Conservation (phyloP, 2,797 vertebrate species). For the Acanthurus lineatus region DNA sequence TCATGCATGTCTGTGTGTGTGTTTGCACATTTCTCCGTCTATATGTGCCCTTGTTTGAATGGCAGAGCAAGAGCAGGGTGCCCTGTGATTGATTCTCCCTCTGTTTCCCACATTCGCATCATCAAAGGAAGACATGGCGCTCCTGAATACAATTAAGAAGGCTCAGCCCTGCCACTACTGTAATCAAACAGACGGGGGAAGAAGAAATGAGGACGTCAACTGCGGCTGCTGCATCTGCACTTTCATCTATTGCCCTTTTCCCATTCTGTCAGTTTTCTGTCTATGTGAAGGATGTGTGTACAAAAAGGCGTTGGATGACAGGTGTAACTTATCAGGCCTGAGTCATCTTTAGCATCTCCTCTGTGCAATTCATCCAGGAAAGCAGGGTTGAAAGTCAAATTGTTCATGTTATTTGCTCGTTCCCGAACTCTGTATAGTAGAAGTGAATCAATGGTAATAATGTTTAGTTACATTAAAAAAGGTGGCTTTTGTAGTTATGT, state of each 20-base stretch:
- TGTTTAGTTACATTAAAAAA: neutral
- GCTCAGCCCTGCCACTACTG: constrained; percentile 66
- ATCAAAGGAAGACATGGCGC: constrained; percentile 74
- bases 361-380: neutral
- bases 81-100: constrained; percentile 70
- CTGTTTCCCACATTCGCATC: constrained; percentile 61
- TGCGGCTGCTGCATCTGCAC: constrained; percentile 75
- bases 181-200: constrained; percentile 74
- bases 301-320: constrained; percentile 48
- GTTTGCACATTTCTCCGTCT: neutral
- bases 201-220: constrained; percentile 74
- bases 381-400: constrained; percentile 32
- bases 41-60: constrained; percentile 20
- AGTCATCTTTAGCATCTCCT: constrained; percentile 32
- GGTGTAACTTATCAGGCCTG: constrained; percentile 48
- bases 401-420: neutral
- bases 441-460: neutral
- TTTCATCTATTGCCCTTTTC: constrained; percentile 76
- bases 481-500: neutral
- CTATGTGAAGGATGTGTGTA: constrained; percentile 60
- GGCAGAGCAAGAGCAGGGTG: constrained; percentile 17
- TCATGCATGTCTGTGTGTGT: constrained; percentile 1
- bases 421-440: neutral
- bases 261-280: constrained; percentile 61
- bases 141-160: constrained; percentile 78